A percentile compares a stretch with the other conserved stretches of the same genome.
Conservation (phyloP, 2,888 invertebrate species). For the Agrilus mali region DNA sequence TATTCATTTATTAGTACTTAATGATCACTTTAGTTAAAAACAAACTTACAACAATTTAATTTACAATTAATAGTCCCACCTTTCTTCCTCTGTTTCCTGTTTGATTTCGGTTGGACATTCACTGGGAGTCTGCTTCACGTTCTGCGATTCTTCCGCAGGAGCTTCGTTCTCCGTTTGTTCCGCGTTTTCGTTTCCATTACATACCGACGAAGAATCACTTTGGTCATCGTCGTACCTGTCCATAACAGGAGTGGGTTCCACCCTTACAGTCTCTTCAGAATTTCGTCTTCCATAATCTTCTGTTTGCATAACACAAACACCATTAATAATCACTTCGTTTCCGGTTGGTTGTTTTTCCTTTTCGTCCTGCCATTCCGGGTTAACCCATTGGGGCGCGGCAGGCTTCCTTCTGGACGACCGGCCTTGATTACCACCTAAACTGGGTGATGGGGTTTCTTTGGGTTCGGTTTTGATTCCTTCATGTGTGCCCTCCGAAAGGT, state of each 20-base stretch:
- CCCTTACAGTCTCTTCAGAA: constrained; percentile 58
- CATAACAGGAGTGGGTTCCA: constrained; percentile 64
- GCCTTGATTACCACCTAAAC: constrained; percentile 16
- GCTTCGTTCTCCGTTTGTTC: constrained; percentile 13
- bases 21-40: constrained; percentile 3
- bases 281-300: constrained; percentile 52
- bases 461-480: constrained; percentile 46
- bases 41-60: constrained; percentile 6
- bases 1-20: constrained; percentile 5
- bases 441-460: constrained; percentile 29
- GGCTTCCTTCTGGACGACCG: constrained; percentile 75
- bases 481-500: constrained; percentile 38
- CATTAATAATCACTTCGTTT: constrained; percentile 83
- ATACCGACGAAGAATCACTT: constrained; percentile 36
- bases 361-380: constrained; percentile 80
- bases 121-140: constrained; percentile 20
- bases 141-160: constrained; percentile 17
- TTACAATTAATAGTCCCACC: constrained; percentile 44
- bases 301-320: constrained; percentile 84
- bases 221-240: constrained; percentile 45
- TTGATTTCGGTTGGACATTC: constrained; percentile 33
- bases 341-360: constrained; percentile 41
- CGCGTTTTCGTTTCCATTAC: constrained; percentile 25
- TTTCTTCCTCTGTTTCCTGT: constrained; percentile 46
- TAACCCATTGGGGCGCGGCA: constrained; percentile 95